Base-by-base conservation (phyloP, 1,140 invertebrate genomes). In the Caenorhabditis remanei region DNA sequence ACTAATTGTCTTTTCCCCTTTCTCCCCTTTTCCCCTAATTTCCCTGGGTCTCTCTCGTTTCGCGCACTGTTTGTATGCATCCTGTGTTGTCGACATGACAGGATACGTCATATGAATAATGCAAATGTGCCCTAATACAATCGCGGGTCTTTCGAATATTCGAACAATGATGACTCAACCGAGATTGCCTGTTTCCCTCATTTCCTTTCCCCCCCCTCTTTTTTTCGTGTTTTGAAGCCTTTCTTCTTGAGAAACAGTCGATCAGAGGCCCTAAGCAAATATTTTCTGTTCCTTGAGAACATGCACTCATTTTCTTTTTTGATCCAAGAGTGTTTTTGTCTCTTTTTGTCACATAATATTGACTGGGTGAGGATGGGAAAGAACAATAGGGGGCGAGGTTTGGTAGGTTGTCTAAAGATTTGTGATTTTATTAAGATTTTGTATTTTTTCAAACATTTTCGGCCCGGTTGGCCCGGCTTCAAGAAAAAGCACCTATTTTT, bases 241-340 rank as follows among this genome's bases (percentile, higher is more conserved):
- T 50, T 4, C 43, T 79, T 41, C 40, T 79, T 24, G n/a, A 79
- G 71, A 79, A 50, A 24, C 46, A 79, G 71, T 24, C 6, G 41
- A 79, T 79, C 71, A 79, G 24, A 79, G 71, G 46, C 46, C 46
- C 40, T 53, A 41, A 79, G 46, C 71, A 79, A 79, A 79, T 79
- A 79, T 79, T 79, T 19, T 48, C 4, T 46, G 40, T 48, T 16
- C 4, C 43, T 48, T 16, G 43, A 79, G 71, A 50, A 50, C 71
- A 79, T 79, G 71, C 71, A 48, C 43, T 79, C 14, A 79, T 79
- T 79, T 79, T 48, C 71, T 32, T 21, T 53, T 58, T 11, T 63
- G 61, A 63, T 63, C 24, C 61, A 32, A 2, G 21, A 24, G n/a
- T 24, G 46, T 79, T 50, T 79, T 48, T 50, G 43, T 79, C 71